Evolutionary conservation across 2,113 vertebrate genomes (phyloP), one percentile per base, ranked within the genome.

Genomic region (Puntigrus tetrazona): DNA sequence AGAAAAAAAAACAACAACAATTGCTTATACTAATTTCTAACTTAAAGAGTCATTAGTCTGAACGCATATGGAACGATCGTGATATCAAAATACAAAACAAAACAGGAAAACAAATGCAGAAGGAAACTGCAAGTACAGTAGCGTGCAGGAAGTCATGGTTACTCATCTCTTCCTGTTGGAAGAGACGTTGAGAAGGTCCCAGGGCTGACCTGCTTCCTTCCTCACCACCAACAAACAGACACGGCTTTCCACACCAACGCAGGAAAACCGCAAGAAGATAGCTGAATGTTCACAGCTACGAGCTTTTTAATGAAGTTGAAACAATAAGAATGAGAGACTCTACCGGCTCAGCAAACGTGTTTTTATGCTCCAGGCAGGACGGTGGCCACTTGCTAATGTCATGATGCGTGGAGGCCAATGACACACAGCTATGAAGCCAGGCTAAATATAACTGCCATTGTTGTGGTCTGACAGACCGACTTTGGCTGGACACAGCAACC

Each of bases 401-500:
- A 63, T 80, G 41, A 31, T 41, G n/a, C 25, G n/a, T 75, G 73
- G 78, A 45, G 43, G 59, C 78, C 57, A 65, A 34, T 61, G 36
- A 61, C 57, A 77, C 27, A 79, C 22, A 45, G 27, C 78, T 31
- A 80, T 50, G 78, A 67, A 80, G 78, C 61, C 18, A 1, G 78
- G 59, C 78, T 80, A 80, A 80, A 80, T 80, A 80, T 80, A 80
- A 67, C 59, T 34, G 27, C 27, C 11, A 80, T 80, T 80, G 78
- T 80, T 80, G 59, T 50, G 41, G 41, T 63, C 78, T 65, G 38
- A 31, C 77, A 79, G 61, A 67, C 5, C 34, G 78, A 80, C 59
- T 67, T 80, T 47, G 59, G 55, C 27, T 27, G 61, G 25, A 47
- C n/a, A 75, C 7, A 47, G 43, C 25, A n/a, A n/a, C n/a, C n/a